Conservation (phyloP, 2,113 vertebrate species). For the Ciconia stormi region DNA sequence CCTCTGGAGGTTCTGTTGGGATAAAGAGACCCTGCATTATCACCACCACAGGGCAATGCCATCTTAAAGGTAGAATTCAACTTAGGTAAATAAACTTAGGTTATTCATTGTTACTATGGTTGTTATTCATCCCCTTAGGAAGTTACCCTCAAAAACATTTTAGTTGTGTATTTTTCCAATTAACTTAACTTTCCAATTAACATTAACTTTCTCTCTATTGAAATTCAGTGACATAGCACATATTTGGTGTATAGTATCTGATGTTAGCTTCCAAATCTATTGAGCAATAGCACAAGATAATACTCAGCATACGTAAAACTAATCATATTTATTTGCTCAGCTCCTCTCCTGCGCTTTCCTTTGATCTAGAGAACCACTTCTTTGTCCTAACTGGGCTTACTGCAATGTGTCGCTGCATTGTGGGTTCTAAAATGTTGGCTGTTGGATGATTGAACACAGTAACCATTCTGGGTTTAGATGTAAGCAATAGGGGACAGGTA, state of each 20-base stretch:
- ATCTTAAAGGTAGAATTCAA: neutral
- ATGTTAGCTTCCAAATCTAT: neutral
- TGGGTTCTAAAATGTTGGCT: neutral
- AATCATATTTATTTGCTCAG: neutral
- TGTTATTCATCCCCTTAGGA: neutral
- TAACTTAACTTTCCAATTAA: neutral
- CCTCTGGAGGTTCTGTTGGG: neutral
- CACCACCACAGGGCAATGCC: neutral
- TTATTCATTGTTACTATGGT: neutral
- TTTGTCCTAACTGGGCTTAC: neutral
- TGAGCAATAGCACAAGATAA: neutral
- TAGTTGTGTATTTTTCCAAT: neutral
- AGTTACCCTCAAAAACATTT: neutral
- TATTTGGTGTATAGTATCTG: neutral
- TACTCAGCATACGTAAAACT: neutral
- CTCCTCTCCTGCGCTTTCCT: neutral
- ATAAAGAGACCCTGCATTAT: neutral
- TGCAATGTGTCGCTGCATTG: neutral
- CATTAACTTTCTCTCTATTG: neutral
- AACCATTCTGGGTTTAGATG: neutral
- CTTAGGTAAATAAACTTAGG: neutral
- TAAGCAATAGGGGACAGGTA: neutral
- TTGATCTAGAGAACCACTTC: neutral
- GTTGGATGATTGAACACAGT: neutral
- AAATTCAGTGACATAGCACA: neutral